Conservation (phyloP, 2,113 vertebrate species). For the Cololabis saira region DNA sequence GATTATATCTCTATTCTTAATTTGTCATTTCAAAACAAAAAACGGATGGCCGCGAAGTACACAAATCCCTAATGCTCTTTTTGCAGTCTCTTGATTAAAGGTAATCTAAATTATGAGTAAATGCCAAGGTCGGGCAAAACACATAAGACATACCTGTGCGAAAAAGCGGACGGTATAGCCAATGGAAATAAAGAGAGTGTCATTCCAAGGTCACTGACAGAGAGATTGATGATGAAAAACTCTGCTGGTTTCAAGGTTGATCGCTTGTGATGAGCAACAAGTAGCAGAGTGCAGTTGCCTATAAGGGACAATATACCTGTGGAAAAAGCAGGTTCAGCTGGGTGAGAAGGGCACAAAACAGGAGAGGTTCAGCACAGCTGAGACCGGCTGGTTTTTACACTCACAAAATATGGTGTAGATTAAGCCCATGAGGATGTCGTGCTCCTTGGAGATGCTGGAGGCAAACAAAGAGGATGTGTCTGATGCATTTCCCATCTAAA, state of each 20-base stretch:
- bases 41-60: no score
- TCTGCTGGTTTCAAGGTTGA: constrained; percentile 87
- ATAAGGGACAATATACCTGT: constrained; percentile 82
- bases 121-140: not conserved
- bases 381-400: constrained; percentile 33
- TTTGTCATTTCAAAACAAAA: no score
- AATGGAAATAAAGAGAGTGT: constrained; percentile 85
- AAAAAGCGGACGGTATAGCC: constrained; percentile 85
- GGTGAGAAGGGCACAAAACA: not conserved
- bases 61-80: not conserved
- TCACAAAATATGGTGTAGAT: constrained; percentile 85
- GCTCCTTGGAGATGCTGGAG: constrained; percentile 83
- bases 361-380: not conserved
- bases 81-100: no score
- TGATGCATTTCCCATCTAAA: constrained; percentile 85
- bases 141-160: constrained; percentile 81
- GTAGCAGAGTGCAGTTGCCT: constrained; percentile 84
- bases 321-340: not conserved
- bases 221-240: constrained; percentile 88
- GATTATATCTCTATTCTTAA: no score
- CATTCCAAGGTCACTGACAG: constrained; percentile 89
- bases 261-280: constrained; percentile 85
- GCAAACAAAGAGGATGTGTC: constrained; percentile 71
- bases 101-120: no score
- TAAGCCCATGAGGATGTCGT: constrained; percentile 84